phyloP scores from a whole-genome alignment of 1,140 invertebrate species.

The Apocrypta bakeri region DNA sequence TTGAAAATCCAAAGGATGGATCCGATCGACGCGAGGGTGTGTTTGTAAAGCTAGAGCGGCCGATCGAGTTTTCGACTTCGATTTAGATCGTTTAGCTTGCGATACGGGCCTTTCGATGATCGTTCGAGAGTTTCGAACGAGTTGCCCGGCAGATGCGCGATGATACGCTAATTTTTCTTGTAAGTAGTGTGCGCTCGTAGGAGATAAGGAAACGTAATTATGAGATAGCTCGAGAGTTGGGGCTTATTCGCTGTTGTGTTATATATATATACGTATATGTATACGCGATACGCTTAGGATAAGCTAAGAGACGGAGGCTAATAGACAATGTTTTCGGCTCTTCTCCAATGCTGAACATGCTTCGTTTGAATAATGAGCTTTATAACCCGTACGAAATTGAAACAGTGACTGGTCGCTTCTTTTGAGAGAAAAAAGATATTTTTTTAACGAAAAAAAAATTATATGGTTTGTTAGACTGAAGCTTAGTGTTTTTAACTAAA shows the following conservation, averaged over 20 bases:
- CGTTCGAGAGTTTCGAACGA: not conserved
- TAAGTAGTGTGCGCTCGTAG: not conserved
- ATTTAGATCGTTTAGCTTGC: conserved; percentile 24
- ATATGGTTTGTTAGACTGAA: too few relatives aligned
- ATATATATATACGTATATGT: not conserved
- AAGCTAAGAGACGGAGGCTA: not conserved
- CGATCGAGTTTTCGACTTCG: conserved; percentile 14
- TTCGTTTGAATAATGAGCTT: too few relatives aligned
- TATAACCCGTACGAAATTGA: not conserved
- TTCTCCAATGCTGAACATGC: not conserved
- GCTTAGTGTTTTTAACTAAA: too few relatives aligned
- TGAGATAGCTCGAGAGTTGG: conserved; percentile 20
- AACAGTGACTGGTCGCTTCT: not conserved
- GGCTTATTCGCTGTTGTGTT: not conserved
- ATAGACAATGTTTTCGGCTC: not conserved
- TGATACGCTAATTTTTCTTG: conserved; percentile 46
- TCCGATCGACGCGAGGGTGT: conserved; percentile 14
- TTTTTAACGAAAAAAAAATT: too few relatives aligned
- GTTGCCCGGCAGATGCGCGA: conserved; percentile 20
- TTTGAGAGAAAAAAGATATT: too few relatives aligned
- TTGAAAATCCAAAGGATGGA: conserved; percentile 35
- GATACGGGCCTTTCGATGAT: not conserved
- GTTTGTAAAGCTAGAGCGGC: not conserved
- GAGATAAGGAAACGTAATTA: conserved; percentile 41
- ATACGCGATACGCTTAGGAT: not conserved